phyloP scores from a whole-genome alignment of 2,888 invertebrate genomes.

The Polyommatus icarus region DNA sequence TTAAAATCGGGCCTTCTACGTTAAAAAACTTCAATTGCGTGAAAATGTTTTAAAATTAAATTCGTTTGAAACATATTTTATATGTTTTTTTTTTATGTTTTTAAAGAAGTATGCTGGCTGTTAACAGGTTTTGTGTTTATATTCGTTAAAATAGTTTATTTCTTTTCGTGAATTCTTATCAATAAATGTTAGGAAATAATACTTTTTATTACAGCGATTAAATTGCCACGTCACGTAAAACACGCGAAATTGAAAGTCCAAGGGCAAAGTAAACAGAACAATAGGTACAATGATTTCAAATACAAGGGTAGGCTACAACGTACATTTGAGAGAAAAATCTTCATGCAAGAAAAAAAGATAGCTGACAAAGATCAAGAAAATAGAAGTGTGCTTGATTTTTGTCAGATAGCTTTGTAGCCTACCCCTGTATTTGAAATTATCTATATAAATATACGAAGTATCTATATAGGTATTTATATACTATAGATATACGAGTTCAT shows the following conservation, averaged over 20 bases:
- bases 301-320: too few species aligned
- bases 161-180: conserved; percentile 4
- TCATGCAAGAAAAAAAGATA: too few species aligned
- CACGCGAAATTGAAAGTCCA: conserved; percentile 3
- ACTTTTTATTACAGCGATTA: not conserved
- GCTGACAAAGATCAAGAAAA: too few species aligned
- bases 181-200: conserved; percentile 13
- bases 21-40: not conserved
- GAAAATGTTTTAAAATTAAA: not conserved
- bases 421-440: too few species aligned
- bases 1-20: too few species aligned
- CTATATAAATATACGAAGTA: too few species aligned
- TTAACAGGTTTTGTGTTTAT: not conserved
- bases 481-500: too few species aligned
- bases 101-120: not conserved
- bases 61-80: not conserved
- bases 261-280: not conserved
- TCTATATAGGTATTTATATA: too few species aligned
- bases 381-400: too few species aligned
- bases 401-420: too few species aligned
- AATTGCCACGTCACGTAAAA: not conserved
- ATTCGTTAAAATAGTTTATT: conserved; percentile 2
- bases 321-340: too few species aligned
- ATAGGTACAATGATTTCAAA: not conserved
- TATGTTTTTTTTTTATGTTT: not conserved